Base-by-base conservation (phyloP, 2,113 vertebrate species). In the Abramis brama region DNA sequence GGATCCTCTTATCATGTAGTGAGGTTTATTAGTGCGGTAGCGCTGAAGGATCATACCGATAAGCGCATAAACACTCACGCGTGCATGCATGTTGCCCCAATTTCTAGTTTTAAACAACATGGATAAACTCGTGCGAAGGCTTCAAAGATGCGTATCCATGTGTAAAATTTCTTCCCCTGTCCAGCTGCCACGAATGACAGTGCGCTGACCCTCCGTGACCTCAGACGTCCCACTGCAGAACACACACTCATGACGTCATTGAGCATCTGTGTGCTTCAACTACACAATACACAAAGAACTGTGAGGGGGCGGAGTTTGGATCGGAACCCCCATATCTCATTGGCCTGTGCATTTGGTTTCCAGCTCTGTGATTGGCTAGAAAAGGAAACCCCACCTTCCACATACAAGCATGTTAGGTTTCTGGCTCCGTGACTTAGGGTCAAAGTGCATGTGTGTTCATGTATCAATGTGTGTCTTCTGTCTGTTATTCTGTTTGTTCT, bases 181-280 rank as follows among this genome's bases (percentile, higher is more conserved):
- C 52, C 52, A 57, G 50, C 57, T 64, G 59, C 19, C 78, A 60
- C 10, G 30, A 79, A 9, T 77, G 25, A 77, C 77, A 36, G 15
- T 25, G 25, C 52, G 10, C 21, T 79, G n/a, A 23, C 64, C 33
- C 45, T 70, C 64, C 3, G n/a, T 84, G 59, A 87, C 78, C 78
- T 78, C 75, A 43, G 11, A 83, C 84, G 82, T 19, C 74, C 15
- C 45, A 13, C 74, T 76, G 47, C 21, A 4, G 3, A 1, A 84
- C 57, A 80, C 55, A 30, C 68, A 45, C 76, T 64, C 85, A 93
- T 94, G 92, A 94, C 93, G 89, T 94, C 93, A 94, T 90, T 82
- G 83, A 87, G 84, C 71, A 79, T 83, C 88, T 85, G 89, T 91
- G 84, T 91, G 91, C 87, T 89, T 82, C 77, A 79, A 82, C 87